phyloP scores from a whole-genome alignment of 2,113 vertebrate genomes.

The Desmodus rotundus region DNA sequence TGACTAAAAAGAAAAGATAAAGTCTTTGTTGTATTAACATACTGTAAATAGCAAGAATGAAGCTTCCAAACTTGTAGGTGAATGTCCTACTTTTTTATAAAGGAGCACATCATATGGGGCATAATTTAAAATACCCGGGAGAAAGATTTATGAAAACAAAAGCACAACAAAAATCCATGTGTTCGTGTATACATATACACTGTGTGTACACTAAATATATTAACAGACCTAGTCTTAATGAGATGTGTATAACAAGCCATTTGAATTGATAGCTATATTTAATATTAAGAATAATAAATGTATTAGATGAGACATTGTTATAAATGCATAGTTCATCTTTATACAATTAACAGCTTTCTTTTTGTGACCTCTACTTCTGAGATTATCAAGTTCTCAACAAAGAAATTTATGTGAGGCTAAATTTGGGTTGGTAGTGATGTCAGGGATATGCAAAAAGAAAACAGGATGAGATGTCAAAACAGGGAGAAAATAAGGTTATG shows the following conservation, averaged over 20 bases:
- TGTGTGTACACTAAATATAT: not conserved
- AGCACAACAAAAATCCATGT: not conserved
- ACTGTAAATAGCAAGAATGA: not conserved
- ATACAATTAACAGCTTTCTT: not conserved
- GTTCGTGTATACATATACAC: no score
- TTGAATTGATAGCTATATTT: not conserved
- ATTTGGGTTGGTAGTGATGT: constrained; percentile 55
- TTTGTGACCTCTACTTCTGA: constrained; percentile 47
- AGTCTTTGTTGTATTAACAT: not conserved
- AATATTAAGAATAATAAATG: not conserved
- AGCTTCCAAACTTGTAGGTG: not conserved
- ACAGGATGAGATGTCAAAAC: constrained; percentile 50
- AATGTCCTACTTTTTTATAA: not conserved
- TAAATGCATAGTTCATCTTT: not conserved
- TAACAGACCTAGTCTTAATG: not conserved
- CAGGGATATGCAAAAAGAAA: constrained; percentile 47
- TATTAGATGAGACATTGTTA: not conserved
- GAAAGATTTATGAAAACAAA: not conserved
- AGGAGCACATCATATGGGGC: not conserved
- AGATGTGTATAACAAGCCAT: not conserved
- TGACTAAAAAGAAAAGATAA: not conserved
- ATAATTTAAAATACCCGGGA: not conserved
- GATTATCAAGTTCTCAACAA: constrained; percentile 24
- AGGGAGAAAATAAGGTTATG: constrained; percentile 68
- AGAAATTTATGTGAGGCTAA: constrained; percentile 60